Evolutionary conservation across 2,888 invertebrate species (phyloP).

Genomic region (Drosophila siamana): DNA sequence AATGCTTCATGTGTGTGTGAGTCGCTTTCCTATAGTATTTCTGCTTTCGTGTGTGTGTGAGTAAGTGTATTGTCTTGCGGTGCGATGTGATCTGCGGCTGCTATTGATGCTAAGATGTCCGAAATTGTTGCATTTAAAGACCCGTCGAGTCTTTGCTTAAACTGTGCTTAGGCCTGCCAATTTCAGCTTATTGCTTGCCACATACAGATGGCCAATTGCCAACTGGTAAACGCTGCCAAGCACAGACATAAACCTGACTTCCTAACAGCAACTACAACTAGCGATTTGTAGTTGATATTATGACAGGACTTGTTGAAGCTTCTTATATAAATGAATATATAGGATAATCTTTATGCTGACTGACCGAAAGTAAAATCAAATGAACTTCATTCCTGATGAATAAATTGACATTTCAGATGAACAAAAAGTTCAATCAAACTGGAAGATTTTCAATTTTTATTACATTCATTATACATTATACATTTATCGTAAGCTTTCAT

Average conservation of each 20-base stretch:
- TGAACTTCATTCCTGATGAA: too few species aligned
- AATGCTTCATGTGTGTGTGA: slow-evolving; percentile 51
- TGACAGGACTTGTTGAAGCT: too few species aligned
- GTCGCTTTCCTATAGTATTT: slow-evolving; percentile 3
- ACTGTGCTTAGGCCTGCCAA: slow-evolving; percentile 54
- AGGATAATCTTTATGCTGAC: too few species aligned
- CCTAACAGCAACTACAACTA: background rate
- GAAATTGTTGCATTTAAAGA: slow-evolving; percentile 71
- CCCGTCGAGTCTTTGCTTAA: slow-evolving; percentile 55
- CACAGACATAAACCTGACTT: background rate
- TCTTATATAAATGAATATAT: too few species aligned
- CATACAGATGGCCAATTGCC: slow-evolving; percentile 32
- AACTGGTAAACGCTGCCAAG: background rate
- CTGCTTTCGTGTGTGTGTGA: too few species aligned
- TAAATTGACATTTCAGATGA: too few species aligned
- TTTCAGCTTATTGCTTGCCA: slow-evolving; percentile 45
- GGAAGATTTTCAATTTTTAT: too few species aligned
- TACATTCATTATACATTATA: too few species aligned
- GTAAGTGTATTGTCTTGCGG: slow-evolving; percentile 34
- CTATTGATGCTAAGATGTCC: slow-evolving; percentile 40
- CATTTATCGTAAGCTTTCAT: background rate
- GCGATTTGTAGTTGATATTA: too few species aligned
- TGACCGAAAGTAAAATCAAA: too few species aligned
- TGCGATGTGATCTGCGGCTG: slow-evolving; percentile 46
- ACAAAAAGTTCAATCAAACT: too few species aligned